Evolutionary conservation across 2,113 vertebrate species (phyloP), one percentile per base, ranked within the genome.

Genomic region (Deroptyus accipitrinus): DNA sequence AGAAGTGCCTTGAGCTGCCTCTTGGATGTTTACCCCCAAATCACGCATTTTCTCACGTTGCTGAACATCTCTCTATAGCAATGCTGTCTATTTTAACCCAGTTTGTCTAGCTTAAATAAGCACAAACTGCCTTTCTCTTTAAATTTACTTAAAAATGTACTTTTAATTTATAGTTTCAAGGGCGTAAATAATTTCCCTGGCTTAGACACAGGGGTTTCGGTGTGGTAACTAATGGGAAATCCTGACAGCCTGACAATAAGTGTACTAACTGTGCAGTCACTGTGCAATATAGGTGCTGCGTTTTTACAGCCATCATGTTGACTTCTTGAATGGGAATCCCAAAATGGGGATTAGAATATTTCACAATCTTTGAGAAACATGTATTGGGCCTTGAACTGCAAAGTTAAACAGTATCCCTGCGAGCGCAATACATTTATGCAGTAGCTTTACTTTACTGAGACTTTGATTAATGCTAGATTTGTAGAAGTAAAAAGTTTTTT

Each of bases 401-500:
- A 74, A 62, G 46, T 51, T 59, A 31, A 62, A 6, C n/a, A 42
- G 30, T 51, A 25, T 25, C 33, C 3, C 3, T 51, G 2, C 10
- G 18, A 91, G 15, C 1, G 0, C 35, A 41, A 7, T 39, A 24
- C 11, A 3, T 42, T 83, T 51, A 4, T 57, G 10, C 62, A 54
- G 62, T 11, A 44, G 48, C 42, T 80, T 42, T 90, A 35, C 18
- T 83, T 69, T 63, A 44, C 31, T 35, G 49, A 30, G 57, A 62
- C 25, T 24, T 70, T 74, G 37, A 78, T 91, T 91, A 95, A 88
- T 75, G 33, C 31, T 64, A 19, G 18, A 30, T 62, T 64, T 94
- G 54, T 80, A 30, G 64, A 88, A 72, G 76, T 33, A 41, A 76
- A 93, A 85, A 52, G 3, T 76, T 85, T 94, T 93, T 12, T 94